Conservation (phyloP, 2,797 vertebrate genomes). For the Pseudochirops corinnae region DNA sequence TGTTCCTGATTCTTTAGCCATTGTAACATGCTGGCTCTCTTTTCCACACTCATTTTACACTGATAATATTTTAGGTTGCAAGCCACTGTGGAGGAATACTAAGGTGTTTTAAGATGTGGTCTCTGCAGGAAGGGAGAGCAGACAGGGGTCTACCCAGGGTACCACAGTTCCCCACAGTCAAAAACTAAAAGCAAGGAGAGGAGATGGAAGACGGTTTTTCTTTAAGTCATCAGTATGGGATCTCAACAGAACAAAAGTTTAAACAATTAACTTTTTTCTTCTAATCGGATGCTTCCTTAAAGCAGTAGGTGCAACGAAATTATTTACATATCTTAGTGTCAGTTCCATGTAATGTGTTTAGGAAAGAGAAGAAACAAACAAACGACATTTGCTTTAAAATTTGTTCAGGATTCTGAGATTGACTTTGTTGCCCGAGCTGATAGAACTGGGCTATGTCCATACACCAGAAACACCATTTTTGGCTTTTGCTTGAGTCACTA, state of each 20-base stretch:
- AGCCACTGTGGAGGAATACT: not conserved
- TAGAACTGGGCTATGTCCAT: constrained; percentile 91
- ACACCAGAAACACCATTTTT: constrained; percentile 91
- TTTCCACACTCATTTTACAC: not conserved
- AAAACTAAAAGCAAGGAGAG: constrained; percentile 99
- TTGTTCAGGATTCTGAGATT: constrained; percentile 90
- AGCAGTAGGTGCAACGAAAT: constrained; percentile 99
- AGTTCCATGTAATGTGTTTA: constrained; percentile 98
- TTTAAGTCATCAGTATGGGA: constrained; percentile 98
- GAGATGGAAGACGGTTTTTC: constrained; percentile 97
- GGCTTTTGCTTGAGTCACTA: constrained; percentile 90
- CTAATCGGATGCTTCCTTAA: constrained; percentile 98
- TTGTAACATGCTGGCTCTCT: not conserved
- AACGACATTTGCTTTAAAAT: constrained; percentile 90
- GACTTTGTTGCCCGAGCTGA: constrained; percentile 90
- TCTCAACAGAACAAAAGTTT: constrained; percentile 96
- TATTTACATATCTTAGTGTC: constrained; percentile 99
- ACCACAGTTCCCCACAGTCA: constrained; percentile 97
- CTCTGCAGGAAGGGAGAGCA: constrained; percentile 92
- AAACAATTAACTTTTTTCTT: constrained; percentile 90
- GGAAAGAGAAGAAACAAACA: constrained; percentile 85
- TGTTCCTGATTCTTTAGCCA: not conserved
- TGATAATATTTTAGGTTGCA: not conserved
- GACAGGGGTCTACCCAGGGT: constrained; percentile 94
- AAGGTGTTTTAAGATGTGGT: not conserved